These are phyloP conservation scores for Galerucella nymphaeae DNA, from an alignment of 2,888 invertebrate species.

Conservation along the genomic window DNA sequence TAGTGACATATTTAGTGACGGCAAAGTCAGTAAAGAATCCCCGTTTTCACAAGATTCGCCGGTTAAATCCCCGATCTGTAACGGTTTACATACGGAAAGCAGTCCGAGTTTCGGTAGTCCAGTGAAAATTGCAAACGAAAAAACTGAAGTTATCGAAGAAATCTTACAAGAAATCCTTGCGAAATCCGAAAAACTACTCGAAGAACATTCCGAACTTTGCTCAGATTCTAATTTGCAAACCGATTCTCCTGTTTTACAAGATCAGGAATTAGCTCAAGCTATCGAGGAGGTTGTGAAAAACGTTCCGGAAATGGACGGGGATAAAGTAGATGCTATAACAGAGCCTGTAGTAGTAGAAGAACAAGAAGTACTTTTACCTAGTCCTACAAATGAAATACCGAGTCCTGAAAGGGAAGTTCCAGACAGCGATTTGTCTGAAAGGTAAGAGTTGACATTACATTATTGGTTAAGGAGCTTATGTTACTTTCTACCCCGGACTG, in stretches of 20 bases:
- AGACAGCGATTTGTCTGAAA: conserved; percentile 76
- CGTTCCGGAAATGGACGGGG: conserved; percentile 41
- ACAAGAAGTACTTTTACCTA: conserved; percentile 1
- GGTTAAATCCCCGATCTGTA: conserved; percentile 63
- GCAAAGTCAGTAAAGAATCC: conserved; percentile 71
- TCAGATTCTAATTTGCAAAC: conserved; percentile 39
- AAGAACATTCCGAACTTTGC: conserved; percentile 56
- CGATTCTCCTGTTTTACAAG: conserved; percentile 66
- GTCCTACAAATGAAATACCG: conserved; percentile 55
- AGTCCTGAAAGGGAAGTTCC: conserved; percentile 71
- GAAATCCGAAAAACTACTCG: conserved; percentile 67
- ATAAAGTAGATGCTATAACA: conserved; percentile 53
- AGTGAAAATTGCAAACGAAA: conserved; percentile 58
- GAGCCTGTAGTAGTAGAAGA: conserved; percentile 5
- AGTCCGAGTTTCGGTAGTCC: conserved; percentile 62
- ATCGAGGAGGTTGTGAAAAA: conserved; percentile 67
- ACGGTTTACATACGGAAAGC: conserved; percentile 63
- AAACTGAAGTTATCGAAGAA: conserved; percentile 66
- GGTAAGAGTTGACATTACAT: conserved; percentile 54
- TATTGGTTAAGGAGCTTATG: too few relatives aligned
- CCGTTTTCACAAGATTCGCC: conserved; percentile 67
- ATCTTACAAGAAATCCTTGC: conserved; percentile 68
- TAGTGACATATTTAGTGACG: conserved; percentile 73
- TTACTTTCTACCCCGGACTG: too few relatives aligned
- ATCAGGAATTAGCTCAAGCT: conserved; percentile 68